Percentiles rank a stretch among this genome's conserved stretches.
Evolutionary conservation across 1,140 invertebrate genomes (phyloP).

Genomic region (Drosophila burlai): DNA sequence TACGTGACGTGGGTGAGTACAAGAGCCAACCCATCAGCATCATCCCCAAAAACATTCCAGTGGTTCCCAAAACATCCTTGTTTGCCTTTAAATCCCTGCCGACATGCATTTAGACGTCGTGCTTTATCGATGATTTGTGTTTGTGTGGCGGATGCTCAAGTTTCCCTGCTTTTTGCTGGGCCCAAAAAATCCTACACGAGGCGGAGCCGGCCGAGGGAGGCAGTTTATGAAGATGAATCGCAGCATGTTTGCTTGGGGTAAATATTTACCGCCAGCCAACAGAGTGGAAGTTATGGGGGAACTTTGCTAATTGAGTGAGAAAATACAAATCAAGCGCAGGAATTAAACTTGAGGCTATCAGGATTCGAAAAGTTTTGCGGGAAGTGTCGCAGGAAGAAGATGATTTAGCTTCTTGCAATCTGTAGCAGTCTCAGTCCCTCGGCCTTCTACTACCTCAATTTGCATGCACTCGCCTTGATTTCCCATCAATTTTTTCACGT

Average conservation of each 20-base stretch:
- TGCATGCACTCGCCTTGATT: slow-evolving; percentile 54
- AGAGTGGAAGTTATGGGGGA: slow-evolving; percentile 39
- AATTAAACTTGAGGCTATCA: slow-evolving; percentile 25
- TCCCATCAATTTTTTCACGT: not conserved
- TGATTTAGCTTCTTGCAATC: slow-evolving; percentile 8
- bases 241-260: slow-evolving; percentile 27
- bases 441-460: slow-evolving; percentile 53
- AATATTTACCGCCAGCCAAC: slow-evolving; percentile 35
- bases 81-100: slow-evolving; percentile 40
- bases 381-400: not conserved
- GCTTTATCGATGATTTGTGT: slow-evolving; percentile 48
- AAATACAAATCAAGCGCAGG: slow-evolving; percentile 36
- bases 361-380: not conserved
- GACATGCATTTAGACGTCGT: slow-evolving; percentile 46
- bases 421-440: not conserved
- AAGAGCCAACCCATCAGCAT: slow-evolving; percentile 16
- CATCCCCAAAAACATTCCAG: slow-evolving; percentile 9
- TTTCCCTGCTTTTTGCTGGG: slow-evolving; percentile 13
- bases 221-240: slow-evolving; percentile 52
- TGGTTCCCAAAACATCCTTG: slow-evolving; percentile 2
- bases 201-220: slow-evolving; percentile 10
- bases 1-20: slow-evolving; percentile 78
- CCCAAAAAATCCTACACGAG: slow-evolving; percentile 11
- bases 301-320: slow-evolving; percentile 43
- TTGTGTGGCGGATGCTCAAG: slow-evolving; percentile 15